phyloP scores from a whole-genome alignment of 2,797 vertebrate species.

The Australoheros facetus region DNA sequence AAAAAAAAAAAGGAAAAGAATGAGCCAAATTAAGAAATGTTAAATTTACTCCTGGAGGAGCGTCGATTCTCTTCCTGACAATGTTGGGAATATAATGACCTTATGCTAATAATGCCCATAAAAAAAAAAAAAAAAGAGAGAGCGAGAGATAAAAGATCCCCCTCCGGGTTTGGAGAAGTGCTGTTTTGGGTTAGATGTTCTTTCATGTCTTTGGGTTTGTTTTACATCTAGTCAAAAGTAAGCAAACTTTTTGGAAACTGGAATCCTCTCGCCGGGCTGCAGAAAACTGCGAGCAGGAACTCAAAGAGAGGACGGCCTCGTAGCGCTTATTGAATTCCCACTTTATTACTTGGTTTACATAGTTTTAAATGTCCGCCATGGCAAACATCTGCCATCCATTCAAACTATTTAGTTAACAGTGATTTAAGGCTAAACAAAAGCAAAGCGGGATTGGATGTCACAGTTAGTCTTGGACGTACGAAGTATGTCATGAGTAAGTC shows the following conservation, averaged over 20 bases:
- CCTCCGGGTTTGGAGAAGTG: constrained; percentile 35
- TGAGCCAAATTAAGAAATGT: constrained; percentile 59
- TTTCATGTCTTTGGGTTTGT: constrained; percentile 61
- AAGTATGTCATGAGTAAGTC: constrained; percentile 14
- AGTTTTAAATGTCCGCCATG: constrained; percentile 34
- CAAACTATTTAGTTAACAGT: constrained; percentile 44
- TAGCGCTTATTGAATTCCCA: constrained; percentile 40
- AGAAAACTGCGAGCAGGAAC: background rate
- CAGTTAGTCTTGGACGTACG: constrained; percentile 25
- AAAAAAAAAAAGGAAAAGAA: constrained; percentile 16
- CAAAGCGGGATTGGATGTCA: constrained; percentile 32
- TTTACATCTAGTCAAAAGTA: constrained; percentile 52
- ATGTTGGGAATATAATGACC: constrained; percentile 54
- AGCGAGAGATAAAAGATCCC: constrained; percentile 42
- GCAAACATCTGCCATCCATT: constrained; percentile 55
- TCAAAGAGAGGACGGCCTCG: constrained; percentile 9
- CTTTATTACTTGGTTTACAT: constrained; percentile 49
- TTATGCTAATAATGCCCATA: constrained; percentile 46
- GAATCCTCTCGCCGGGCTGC: background rate
- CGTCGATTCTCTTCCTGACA: constrained; percentile 22
- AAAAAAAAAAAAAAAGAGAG: background rate
- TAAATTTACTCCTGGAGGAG: constrained; percentile 50
- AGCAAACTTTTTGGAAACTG: constrained; percentile 50
- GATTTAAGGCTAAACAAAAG: constrained; percentile 53
- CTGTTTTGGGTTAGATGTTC: constrained; percentile 41